A percentile compares a stretch with the other conserved stretches of the same genome.
phyloP scores from a whole-genome alignment of 2,113 vertebrate genomes.

The human region DNA sequence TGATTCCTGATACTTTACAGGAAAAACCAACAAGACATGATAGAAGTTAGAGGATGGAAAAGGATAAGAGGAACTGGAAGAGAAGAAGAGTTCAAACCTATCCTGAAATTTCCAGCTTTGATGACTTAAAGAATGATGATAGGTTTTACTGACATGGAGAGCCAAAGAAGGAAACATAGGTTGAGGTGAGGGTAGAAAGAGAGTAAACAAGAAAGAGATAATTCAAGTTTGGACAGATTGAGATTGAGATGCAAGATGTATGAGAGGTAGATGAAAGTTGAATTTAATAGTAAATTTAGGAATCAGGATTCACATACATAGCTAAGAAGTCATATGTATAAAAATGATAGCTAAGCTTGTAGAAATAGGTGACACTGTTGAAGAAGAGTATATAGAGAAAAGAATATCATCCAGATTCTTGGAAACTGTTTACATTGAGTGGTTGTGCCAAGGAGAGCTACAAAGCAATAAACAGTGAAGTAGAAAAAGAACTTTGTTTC shows the following conservation, averaged over 20 bases:
- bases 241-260: background rate
- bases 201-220: background rate
- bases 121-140: background rate
- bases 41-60: background rate
- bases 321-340: background rate
- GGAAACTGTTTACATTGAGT: background rate
- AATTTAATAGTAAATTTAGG: background rate
- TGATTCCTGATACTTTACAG: background rate
- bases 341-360: background rate
- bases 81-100: background rate
- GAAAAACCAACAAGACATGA: background rate
- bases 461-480: background rate
- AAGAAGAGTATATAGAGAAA: background rate
- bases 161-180: background rate
- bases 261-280: background rate
- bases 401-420: background rate
- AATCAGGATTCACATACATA: background rate
- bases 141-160: background rate
- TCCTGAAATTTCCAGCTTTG: background rate
- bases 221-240: background rate
- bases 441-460: background rate
- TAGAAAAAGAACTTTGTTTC: background rate
- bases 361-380: background rate
- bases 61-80: background rate
- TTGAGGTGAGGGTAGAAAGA: background rate